Conservation (phyloP, 2,888 invertebrate genomes). For the Thera britannica region DNA sequence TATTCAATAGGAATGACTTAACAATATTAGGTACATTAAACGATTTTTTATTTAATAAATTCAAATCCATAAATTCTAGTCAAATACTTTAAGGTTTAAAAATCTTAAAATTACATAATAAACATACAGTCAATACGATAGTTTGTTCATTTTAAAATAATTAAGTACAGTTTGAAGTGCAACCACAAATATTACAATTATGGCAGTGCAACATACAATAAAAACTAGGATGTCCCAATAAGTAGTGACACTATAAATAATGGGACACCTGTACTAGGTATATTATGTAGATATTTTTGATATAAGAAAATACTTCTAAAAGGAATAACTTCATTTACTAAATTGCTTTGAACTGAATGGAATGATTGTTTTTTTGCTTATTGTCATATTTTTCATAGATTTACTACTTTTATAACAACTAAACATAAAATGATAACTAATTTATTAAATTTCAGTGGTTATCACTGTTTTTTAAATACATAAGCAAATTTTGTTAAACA, state of each 20-base stretch:
- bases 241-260: not conserved
- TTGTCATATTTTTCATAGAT: not conserved
- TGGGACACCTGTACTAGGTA: not conserved
- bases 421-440: not conserved
- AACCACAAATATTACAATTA: too few relatives aligned
- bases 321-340: not conserved
- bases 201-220: too few relatives aligned
- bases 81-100: conserved; percentile 18
- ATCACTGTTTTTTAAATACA: not conserved
- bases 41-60: conserved; percentile 21
- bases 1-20: conserved; percentile 47
- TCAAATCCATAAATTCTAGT: conserved; percentile 27
- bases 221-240: not conserved
- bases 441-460: too few relatives aligned
- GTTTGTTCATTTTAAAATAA: conserved; percentile 29
- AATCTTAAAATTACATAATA: conserved; percentile 4
- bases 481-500: too few relatives aligned
- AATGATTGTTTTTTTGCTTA: not conserved
- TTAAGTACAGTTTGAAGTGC: conserved; percentile 20
- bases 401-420: too few relatives aligned
- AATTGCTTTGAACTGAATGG: not conserved
- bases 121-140: conserved; percentile 19
- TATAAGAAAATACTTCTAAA: not conserved
- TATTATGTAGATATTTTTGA: not conserved
- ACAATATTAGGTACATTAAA: conserved; percentile 34